A percentile compares a stretch with the other conserved stretches of the same genome.
These are phyloP conservation scores for Dicentrarchus labrax DNA, from an alignment of 2,113 vertebrate species.

Conservation along the genomic window DNA sequence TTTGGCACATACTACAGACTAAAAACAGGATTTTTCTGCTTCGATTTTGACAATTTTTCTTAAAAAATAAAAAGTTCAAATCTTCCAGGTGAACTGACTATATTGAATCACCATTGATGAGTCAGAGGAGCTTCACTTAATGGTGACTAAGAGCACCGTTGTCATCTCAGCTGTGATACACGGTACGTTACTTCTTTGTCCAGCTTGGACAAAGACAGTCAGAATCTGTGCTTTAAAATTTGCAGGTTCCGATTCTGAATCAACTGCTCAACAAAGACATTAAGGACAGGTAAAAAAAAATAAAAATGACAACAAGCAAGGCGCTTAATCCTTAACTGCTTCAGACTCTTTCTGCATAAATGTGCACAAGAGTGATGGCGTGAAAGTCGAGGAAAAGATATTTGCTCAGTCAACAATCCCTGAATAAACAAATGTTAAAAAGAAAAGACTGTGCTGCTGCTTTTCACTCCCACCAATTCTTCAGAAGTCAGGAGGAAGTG, in stretches of 20 bases:
- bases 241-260: background rate
- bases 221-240: background rate
- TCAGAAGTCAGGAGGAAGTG: slow-evolving; percentile 52
- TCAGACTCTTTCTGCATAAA: background rate
- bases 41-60: no score
- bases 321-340: background rate
- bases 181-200: background rate
- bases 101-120: no score
- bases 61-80: no score
- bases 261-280: background rate
- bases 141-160: background rate
- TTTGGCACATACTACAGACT: background rate
- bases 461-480: slow-evolving; percentile 50
- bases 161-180: background rate
- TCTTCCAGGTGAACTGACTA: no score
- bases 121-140: no score
- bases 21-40: no score
- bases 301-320: background rate
- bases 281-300: no score
- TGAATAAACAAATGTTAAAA: slow-evolving; percentile 26
- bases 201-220: background rate
- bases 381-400: background rate
- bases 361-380: background rate
- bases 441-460: slow-evolving; percentile 15
- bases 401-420: slow-evolving; percentile 9